These are phyloP conservation scores for Eriosoma lanigerum DNA, from an alignment of 1,140 invertebrate species.

Conservation along the genomic window DNA sequence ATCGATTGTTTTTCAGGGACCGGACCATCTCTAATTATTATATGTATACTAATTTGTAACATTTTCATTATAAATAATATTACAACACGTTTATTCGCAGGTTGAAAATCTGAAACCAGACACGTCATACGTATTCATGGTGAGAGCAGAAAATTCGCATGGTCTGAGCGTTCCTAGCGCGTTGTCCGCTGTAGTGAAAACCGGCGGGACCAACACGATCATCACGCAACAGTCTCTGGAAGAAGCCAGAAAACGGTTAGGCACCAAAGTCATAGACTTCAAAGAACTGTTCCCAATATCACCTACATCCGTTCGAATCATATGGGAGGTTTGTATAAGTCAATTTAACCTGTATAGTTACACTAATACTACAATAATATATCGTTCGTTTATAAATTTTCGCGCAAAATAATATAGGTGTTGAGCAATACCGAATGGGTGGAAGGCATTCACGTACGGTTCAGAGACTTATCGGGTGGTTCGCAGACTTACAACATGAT, in stretches of 20 bases:
- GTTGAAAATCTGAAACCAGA: slow-evolving; percentile 74
- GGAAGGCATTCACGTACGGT: slow-evolving; percentile 91
- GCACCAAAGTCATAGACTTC: slow-evolving; percentile 79
- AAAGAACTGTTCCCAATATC: slow-evolving; percentile 75
- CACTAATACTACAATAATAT: too few relatives aligned
- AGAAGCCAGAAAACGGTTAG: slow-evolving; percentile 74
- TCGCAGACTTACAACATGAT: slow-evolving; percentile 70
- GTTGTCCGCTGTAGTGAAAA: slow-evolving; percentile 68
- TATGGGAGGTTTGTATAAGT: slow-evolving; percentile 66
- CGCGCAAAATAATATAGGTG: too few relatives aligned
- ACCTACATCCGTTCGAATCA: slow-evolving; percentile 78
- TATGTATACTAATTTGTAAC: too few relatives aligned
- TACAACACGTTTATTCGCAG: slow-evolving; percentile 58
- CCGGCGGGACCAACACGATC: slow-evolving; percentile 67
- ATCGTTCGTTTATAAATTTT: too few relatives aligned
- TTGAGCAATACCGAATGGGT: slow-evolving; percentile 64
- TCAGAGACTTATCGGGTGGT: slow-evolving; percentile 72
- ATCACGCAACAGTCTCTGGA: slow-evolving; percentile 78
- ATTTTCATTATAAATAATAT: too few relatives aligned
- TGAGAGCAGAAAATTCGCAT: slow-evolving; percentile 84
- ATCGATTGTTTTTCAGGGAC: too few relatives aligned
- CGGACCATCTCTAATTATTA: too few relatives aligned
- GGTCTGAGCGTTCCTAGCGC: slow-evolving; percentile 73
- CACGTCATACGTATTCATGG: slow-evolving; percentile 82
- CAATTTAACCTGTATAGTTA: too few relatives aligned